Percentiles rank a stretch among this genome's conserved stretches.
phyloP scores from a whole-genome alignment of 2,888 invertebrate species.

The Morpho deidamia region DNA sequence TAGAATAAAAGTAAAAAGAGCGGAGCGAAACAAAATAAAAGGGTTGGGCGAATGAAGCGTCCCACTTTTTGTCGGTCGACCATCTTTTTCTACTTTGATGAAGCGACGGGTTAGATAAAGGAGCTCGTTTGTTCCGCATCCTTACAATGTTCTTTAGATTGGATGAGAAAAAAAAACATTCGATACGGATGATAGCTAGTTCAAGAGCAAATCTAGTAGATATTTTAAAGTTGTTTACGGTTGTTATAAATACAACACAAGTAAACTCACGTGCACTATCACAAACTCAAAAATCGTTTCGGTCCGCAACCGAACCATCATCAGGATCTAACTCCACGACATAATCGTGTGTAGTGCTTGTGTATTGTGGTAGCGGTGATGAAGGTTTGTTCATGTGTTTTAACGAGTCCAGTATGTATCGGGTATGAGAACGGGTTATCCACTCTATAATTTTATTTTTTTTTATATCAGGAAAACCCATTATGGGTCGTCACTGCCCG shows the following conservation, averaged over 20 bases:
- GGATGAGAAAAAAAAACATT: constrained; percentile 23
- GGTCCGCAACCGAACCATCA: no score
- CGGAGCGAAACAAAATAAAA: constrained; percentile 61
- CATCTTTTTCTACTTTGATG: constrained; percentile 55
- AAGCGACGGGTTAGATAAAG: constrained; percentile 47
- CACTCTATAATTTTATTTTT: no score
- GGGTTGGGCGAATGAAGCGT: constrained; percentile 64
- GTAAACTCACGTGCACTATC: no score
- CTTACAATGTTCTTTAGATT: constrained; percentile 25
- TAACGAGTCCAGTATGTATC: no score
- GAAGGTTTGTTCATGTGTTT: no score
- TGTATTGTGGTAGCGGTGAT: no score
- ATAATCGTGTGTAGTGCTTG: no score
- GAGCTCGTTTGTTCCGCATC: constrained; percentile 36
- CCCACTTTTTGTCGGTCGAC: constrained; percentile 58
- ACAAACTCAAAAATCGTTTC: no score
- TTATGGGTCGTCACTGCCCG: no score
- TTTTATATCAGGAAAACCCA: no score
- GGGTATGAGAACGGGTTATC: no score
- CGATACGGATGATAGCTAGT: constrained; percentile 11
- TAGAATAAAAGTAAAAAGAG: constrained; percentile 74
- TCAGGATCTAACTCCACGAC: no score
- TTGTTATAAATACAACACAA: background rate
- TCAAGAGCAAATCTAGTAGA: background rate
- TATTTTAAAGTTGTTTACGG: constrained; percentile 2